Evolutionary conservation across 1,140 invertebrate genomes (phyloP), one percentile per base, ranked within the genome.

Genomic region (Ganaspis sp.): DNA sequence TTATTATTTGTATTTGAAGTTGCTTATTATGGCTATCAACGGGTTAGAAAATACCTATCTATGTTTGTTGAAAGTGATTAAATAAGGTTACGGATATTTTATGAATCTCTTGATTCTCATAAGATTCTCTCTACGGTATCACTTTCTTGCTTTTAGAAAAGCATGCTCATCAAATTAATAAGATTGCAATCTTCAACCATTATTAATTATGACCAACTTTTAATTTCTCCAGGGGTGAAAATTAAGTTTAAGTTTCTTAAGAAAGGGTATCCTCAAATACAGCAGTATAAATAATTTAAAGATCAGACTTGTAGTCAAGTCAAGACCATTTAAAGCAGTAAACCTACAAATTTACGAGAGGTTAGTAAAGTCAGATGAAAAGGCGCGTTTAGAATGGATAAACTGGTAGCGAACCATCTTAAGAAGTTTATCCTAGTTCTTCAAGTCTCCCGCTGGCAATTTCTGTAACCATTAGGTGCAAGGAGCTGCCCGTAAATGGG

Each of bases 311-410:
- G 58, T 64, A 12, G 26, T 64, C 58, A 12, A 34, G 58, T 11
- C 9, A 26, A 64, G 26, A 29, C 26, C 58, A 26, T 64, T 64
- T 64, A 64, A 64, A 29, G 58, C 26, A 64, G 58, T 64, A 64
- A 64, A 64, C 58, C 58, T 29, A 29, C 58, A 64, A 64, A 64
- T 64, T 64, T 64, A 34, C 58, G 58, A 64, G 58, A 15, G 58
- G 58, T 64, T 64, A n/a, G 23, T 64, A 64, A 64, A 29, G 58
- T 64, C 58, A 26, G 26, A 64, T 64, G 58, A 64, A 64, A 64
- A 64, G 58, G 26, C 58, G 58, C 58, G 23, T 64, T 34, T n/a
- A n/a, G 58, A 4, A 64, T 64, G 12, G 26, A 29, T 64, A 34
- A 64, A 64, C 12, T 64, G 26, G 21, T 29, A 64, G 54, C n/a